These are phyloP conservation scores for Chromoteleia sp. DNA, from an alignment of 2,888 invertebrate species.

Conservation along the genomic window DNA sequence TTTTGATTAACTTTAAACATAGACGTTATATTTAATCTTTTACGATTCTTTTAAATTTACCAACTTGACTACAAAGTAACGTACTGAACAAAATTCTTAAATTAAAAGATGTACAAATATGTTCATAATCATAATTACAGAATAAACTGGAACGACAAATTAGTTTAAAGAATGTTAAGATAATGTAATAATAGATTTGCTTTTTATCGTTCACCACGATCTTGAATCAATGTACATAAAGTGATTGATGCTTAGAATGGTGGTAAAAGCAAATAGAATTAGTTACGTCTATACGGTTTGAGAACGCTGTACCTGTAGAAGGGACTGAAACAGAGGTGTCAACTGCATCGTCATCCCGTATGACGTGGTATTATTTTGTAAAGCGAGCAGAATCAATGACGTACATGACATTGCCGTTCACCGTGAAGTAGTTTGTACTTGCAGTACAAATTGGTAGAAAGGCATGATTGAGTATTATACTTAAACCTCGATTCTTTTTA, in stretches of 20 bases:
- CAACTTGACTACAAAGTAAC: no score
- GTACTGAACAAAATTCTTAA: no score
- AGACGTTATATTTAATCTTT: no score
- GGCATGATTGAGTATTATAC: conserved; percentile 8
- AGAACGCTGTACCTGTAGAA: background rate
- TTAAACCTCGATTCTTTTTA: background rate
- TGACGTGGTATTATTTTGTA: conserved; percentile 25
- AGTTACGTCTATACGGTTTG: conserved; percentile 11
- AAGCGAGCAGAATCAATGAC: conserved; percentile 18
- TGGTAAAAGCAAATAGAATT: conserved; percentile 11
- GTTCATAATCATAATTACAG: no score
- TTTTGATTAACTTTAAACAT: no score
- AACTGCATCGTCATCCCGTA: conserved; percentile 30
- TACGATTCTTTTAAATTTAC: no score
- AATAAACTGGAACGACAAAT: no score
- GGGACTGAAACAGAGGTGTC: conserved; percentile 30
- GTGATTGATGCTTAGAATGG: conserved; percentile 3
- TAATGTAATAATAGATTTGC: no score
- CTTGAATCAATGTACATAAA: background rate
- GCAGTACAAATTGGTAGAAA: conserved; percentile 23
- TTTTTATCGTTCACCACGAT: no score
- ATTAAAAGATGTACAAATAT: no score
- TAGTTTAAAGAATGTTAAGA: no score
- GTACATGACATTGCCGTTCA: conserved; percentile 10
- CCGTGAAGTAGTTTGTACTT: conserved; percentile 7